These are phyloP conservation scores for Apamea sordens DNA, from an alignment of 2,888 invertebrate species.

Conservation along the genomic window DNA sequence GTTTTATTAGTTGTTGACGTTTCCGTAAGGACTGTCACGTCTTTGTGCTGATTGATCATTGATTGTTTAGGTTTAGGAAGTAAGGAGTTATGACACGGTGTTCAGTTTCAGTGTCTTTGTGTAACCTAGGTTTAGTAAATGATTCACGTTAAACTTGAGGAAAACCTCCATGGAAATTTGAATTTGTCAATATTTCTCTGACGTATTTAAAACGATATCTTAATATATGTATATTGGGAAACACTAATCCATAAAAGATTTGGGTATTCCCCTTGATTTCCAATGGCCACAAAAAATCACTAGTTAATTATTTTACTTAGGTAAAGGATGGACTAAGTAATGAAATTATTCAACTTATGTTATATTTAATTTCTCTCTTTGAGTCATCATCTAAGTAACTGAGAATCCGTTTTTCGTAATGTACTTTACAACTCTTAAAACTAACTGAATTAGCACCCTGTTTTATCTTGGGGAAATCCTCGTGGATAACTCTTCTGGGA, in stretches of 20 bases:
- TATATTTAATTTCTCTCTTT: neutral
- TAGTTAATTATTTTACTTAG: neutral
- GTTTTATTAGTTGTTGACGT: slow-evolving; percentile 41
- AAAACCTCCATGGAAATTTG: slow-evolving; percentile 5
- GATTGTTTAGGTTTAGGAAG: slow-evolving; percentile 16
- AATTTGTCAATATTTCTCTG: neutral
- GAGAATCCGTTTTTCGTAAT: neutral
- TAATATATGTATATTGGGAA: neutral
- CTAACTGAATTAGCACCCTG: no score
- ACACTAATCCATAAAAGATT: neutral
- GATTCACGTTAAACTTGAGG: slow-evolving; percentile 3
- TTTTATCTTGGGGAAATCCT: no score
- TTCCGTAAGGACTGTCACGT: slow-evolving; percentile 45
- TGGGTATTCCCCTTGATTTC: neutral
- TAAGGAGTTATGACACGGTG: neutral
- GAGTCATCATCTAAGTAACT: neutral
- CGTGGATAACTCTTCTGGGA: no score
- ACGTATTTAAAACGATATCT: neutral
- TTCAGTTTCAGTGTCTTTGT: no score
- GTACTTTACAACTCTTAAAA: no score
- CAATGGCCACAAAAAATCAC: neutral
- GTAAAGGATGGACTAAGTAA: neutral
- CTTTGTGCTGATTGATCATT: slow-evolving; percentile 28
- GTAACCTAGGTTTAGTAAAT: neutral
- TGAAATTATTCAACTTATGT: neutral